Conservation (phyloP, 1,140 invertebrate species). For the Nephotettix cincticeps region DNA sequence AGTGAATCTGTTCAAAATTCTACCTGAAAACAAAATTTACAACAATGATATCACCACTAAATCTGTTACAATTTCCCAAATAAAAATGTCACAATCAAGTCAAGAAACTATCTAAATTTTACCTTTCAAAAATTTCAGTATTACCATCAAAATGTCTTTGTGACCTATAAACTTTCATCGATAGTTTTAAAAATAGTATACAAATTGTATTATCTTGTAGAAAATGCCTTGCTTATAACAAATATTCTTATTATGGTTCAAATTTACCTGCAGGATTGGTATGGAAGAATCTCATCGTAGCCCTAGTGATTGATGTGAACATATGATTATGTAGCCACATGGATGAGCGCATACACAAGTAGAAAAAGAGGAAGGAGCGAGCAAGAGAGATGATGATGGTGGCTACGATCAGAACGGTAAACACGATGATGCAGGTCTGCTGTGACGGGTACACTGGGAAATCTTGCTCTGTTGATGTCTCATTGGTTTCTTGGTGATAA, state of each 20-base stretch:
- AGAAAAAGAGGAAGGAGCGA: constrained; percentile 72
- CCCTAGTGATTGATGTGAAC: constrained; percentile 76
- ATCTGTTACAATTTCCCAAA: too few species aligned
- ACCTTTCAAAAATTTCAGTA: too few species aligned
- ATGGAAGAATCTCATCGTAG: constrained; percentile 88
- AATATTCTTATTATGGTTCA: neutral
- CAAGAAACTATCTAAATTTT: too few species aligned
- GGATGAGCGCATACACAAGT: constrained; percentile 76
- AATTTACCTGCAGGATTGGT: constrained; percentile 66
- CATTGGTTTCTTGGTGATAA: neutral
- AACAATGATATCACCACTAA: too few species aligned
- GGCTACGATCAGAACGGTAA: constrained; percentile 57
- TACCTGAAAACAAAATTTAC: constrained; percentile 47
- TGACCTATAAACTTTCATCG: neutral
- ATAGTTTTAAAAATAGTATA: neutral
- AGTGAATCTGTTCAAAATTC: constrained; percentile 74
- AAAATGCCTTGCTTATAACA: too few species aligned
- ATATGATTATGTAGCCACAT: constrained; percentile 79
- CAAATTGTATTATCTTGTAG: neutral
- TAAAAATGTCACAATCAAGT: too few species aligned
- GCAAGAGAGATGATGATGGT: constrained; percentile 60
- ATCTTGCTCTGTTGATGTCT: neutral
- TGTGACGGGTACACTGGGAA: neutral
- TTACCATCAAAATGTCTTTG: neutral
- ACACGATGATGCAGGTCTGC: constrained; percentile 57